phyloP scores from a whole-genome alignment of 2,888 invertebrate species.

The Drosophila cognata region DNA sequence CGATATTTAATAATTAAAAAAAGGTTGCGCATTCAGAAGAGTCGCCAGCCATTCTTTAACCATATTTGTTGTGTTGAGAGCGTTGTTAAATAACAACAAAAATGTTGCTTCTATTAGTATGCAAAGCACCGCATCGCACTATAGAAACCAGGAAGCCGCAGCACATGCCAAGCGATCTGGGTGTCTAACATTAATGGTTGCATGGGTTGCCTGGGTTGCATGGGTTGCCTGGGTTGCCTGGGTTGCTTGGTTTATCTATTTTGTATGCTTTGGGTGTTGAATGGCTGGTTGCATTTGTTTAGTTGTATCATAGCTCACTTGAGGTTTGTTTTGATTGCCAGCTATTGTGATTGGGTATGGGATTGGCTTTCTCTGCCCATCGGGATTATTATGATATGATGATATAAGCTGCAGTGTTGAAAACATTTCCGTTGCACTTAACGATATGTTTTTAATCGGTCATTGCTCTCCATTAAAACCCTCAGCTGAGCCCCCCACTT shows the following conservation, averaged over 20 bases:
- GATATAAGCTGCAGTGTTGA: constrained; percentile 19
- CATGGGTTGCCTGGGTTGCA: background rate
- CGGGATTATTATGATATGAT: constrained; percentile 30
- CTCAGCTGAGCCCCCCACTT: constrained; percentile 1
- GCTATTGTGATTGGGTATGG: constrained; percentile 9
- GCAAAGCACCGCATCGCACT: constrained; percentile 55
- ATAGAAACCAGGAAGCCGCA: constrained; percentile 63
- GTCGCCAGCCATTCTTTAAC: constrained; percentile 29
- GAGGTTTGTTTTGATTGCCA: constrained; percentile 49
- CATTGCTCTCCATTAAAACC: constrained; percentile 44
- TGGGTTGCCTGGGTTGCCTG: background rate
- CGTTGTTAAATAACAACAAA: constrained; percentile 62
- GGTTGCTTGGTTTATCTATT: constrained; percentile 16
- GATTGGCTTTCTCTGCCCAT: constrained; percentile 34
- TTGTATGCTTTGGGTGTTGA: constrained; percentile 59
- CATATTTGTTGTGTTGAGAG: constrained; percentile 34
- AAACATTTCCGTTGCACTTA: constrained; percentile 52
- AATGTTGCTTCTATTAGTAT: constrained; percentile 64
- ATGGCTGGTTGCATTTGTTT: constrained; percentile 28
- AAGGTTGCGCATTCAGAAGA: constrained; percentile 14
- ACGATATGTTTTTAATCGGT: constrained; percentile 60
- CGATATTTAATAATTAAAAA: constrained; percentile 26
- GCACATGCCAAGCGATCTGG: constrained; percentile 52
- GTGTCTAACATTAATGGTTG: constrained; percentile 7
- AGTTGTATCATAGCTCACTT: constrained; percentile 56